Evolutionary conservation across 2,888 invertebrate species (phyloP).

Genomic region (Meiosimyza platycephala): DNA sequence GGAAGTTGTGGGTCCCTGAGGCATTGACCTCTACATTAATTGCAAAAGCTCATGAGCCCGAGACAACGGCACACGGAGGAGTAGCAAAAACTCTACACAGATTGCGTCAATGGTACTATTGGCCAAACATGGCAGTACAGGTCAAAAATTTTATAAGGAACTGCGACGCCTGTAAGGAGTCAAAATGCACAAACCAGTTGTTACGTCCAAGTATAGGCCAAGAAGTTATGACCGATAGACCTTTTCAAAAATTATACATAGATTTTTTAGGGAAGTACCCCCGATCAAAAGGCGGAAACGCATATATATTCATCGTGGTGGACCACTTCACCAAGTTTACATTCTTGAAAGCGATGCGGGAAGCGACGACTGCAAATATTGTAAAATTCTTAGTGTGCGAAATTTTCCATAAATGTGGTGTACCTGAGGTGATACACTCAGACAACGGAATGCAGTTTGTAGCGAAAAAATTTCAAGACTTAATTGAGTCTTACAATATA

Average conservation of each 20-base stretch:
- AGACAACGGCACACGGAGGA: conserved; percentile 26
- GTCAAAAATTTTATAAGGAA: conserved; percentile 28
- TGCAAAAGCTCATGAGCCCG: background rate
- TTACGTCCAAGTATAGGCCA: background rate
- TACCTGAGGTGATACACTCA: conserved; percentile 36
- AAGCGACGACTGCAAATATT: conserved; percentile 29
- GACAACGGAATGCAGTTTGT: conserved; percentile 48
- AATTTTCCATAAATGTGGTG: conserved; percentile 50
- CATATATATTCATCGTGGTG: conserved; percentile 37
- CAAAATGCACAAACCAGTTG: background rate
- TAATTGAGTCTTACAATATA: conserved; percentile 38
- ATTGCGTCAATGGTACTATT: conserved; percentile 38
- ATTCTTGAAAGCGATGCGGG: conserved; percentile 38
- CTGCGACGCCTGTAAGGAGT: conserved; percentile 35
- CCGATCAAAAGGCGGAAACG: background rate
- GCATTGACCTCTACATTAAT: background rate
- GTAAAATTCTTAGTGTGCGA: conserved; percentile 41
- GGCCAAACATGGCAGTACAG: conserved; percentile 43
- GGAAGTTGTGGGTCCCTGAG: conserved; percentile 14
- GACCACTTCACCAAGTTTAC: conserved; percentile 43
- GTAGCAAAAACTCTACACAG: conserved; percentile 37
- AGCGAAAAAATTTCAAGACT: conserved; percentile 38
- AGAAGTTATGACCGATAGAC: conserved; percentile 36
- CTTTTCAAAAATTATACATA: conserved; percentile 38
- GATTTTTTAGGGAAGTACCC: conserved; percentile 41